Conservation (phyloP, 2,113 vertebrate genomes). For the Pteronura brasiliensis region DNA sequence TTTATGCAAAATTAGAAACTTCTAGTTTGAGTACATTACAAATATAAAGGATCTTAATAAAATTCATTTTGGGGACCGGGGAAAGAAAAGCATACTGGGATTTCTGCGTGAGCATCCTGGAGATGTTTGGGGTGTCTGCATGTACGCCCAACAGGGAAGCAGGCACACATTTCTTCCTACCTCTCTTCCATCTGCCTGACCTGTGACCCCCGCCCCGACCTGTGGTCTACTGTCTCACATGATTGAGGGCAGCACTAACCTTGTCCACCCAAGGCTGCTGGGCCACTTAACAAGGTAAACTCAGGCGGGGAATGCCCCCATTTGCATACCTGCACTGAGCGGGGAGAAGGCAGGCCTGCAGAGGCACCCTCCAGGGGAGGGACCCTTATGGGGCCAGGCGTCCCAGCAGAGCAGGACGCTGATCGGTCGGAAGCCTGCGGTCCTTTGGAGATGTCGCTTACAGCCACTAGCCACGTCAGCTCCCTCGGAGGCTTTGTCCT, state of each 20-base stretch:
- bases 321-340: no score
- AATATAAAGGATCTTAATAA: neutral
- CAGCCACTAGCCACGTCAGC: rapidly evolving
- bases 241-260: rapidly evolving
- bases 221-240: rapidly evolving
- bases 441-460: neutral
- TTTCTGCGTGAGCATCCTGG: rapidly evolving
- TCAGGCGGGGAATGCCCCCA: rapidly evolving
- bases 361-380: no score
- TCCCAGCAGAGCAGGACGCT: neutral
- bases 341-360: rapidly evolving
- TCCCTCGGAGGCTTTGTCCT: neutral
- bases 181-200: neutral
- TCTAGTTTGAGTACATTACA: neutral
- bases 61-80: neutral
- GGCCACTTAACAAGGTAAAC: neutral
- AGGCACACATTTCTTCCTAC: rapidly evolving
- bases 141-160: rapidly evolving
- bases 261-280: neutral
- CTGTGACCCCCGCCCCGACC: neutral
- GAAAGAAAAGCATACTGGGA: neutral
- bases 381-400: rapidly evolving
- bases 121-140: rapidly evolving
- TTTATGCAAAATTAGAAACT: neutral
- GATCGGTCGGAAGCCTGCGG: no score